These are phyloP conservation scores for Lumbricus terrestris DNA, from an alignment of 2,888 invertebrate species.

Conservation along the genomic window DNA sequence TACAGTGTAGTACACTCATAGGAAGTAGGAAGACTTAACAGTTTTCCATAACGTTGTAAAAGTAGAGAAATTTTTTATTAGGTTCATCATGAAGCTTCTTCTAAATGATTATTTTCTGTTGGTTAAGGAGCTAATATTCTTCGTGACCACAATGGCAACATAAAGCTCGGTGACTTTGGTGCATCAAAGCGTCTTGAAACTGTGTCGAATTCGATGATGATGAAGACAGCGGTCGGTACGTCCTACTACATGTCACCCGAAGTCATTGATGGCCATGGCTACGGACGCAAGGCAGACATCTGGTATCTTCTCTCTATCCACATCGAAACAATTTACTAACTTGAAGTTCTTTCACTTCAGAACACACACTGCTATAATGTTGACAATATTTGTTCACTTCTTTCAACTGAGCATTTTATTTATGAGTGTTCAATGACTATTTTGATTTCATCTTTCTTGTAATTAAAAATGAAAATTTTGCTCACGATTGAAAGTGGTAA, in stretches of 20 bases:
- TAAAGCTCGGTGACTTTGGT: slow-evolving; percentile 62
- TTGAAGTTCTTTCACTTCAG: neutral
- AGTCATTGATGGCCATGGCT: slow-evolving; percentile 58
- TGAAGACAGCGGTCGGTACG: slow-evolving; percentile 51
- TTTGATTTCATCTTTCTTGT: neutral
- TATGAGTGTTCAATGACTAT: neutral
- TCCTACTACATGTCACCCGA: slow-evolving; percentile 61
- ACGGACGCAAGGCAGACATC: slow-evolving; percentile 60
- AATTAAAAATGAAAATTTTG: neutral
- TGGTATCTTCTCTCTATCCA: slow-evolving; percentile 48
- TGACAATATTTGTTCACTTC: neutral
- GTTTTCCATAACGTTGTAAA: neutral
- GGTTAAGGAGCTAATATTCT: slow-evolving; percentile 60
- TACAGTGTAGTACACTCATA: neutral
- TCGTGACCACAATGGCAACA: slow-evolving; percentile 59
- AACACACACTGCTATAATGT: neutral
- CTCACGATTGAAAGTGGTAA: neutral
- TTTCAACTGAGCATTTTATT: neutral
- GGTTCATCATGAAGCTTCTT: neutral
- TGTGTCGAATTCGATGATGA: slow-evolving; percentile 41
- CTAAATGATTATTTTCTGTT: neutral
- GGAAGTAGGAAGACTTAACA: neutral
- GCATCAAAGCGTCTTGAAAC: slow-evolving; percentile 60
- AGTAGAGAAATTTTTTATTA: neutral
- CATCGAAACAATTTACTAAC: neutral